A percentile compares a stretch with the other conserved stretches of the same genome.
phyloP scores from a whole-genome alignment of 2,113 vertebrate species.

The Ochotona princeps region DNA sequence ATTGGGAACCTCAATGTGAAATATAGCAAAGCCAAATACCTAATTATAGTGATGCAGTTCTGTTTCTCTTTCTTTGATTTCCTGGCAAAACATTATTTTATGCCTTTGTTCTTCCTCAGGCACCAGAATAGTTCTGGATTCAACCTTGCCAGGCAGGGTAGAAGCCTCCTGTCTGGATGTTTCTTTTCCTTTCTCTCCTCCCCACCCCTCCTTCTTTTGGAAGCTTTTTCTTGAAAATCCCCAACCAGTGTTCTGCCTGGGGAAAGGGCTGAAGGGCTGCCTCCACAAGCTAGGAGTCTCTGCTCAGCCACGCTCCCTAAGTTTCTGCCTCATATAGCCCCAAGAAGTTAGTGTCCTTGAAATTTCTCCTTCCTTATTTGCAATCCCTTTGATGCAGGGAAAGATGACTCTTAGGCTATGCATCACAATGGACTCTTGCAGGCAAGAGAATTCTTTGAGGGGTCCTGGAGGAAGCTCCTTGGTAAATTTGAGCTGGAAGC shows the following conservation, averaged over 20 bases:
- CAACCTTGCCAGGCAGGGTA: constrained; percentile 1
- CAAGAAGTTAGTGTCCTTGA: not conserved
- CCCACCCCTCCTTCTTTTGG: not conserved
- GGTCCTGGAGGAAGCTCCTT: not conserved
- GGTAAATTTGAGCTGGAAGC: not conserved
- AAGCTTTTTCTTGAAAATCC: constrained; percentile 12
- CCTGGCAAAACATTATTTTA: constrained; percentile 64
- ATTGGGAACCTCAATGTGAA: constrained; percentile 54
- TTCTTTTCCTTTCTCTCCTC: not conserved
- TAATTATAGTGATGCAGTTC: constrained; percentile 18
- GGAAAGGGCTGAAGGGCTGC: not conserved
- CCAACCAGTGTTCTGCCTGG: not conserved
- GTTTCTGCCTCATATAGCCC: not conserved
- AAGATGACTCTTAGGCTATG: not conserved
- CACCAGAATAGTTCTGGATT: constrained; percentile 50
- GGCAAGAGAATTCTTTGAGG: not conserved
- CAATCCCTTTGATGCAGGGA: not conserved
- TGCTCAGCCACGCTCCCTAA: not conserved
- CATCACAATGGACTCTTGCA: not conserved
- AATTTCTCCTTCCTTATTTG: not conserved
- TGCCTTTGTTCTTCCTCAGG: constrained; percentile 52
- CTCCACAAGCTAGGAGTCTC: not conserved
- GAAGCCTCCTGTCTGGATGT: not conserved
- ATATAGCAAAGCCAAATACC: constrained; percentile 60
- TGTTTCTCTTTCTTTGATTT: constrained; percentile 49